phyloP scores from a whole-genome alignment of 2,888 invertebrate species.

The Drosophila yooni region DNA sequence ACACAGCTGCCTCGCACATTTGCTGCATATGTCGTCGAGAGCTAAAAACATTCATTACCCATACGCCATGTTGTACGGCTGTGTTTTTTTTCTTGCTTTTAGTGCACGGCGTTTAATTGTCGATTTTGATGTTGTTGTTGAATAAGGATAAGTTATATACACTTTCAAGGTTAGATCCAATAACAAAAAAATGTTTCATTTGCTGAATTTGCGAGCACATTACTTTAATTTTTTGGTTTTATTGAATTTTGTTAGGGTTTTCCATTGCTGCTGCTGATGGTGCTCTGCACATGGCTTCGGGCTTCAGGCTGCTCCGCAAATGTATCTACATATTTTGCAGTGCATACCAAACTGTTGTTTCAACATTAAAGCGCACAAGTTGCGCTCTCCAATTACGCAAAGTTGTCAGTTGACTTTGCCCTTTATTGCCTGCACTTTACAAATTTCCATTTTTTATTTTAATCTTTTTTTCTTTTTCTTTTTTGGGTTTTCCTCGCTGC shows the following conservation, averaged over 20 bases:
- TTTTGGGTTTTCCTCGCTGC: conserved; percentile 60
- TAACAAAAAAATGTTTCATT: conserved; percentile 48
- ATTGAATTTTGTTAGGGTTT: conserved; percentile 28
- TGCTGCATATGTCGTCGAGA: conserved; percentile 65
- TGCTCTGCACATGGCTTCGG: conserved; percentile 59
- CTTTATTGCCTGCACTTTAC: conserved; percentile 17
- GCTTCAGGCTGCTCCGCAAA: conserved; percentile 45
- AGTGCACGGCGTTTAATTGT: conserved; percentile 26
- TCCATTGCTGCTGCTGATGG: conserved; percentile 8
- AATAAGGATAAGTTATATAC: conserved; percentile 15
- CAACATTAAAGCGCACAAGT: conserved; percentile 4
- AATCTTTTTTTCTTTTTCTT: conserved; percentile 29
- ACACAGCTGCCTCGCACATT: conserved; percentile 53
- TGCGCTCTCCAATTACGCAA: conserved; percentile 2
- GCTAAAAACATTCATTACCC: conserved; percentile 47
- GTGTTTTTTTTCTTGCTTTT: conserved; percentile 51
- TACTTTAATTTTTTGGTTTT: conserved; percentile 14
- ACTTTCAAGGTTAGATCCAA: conserved; percentile 74
- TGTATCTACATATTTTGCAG: conserved; percentile 44
- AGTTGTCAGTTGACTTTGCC: conserved; percentile 10
- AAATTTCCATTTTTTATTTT: conserved; percentile 29
- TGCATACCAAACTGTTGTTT: conserved; percentile 33
- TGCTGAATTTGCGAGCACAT: conserved; percentile 35
- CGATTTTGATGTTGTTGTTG: conserved; percentile 1
- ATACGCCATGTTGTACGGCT: conserved; percentile 71